Base-by-base conservation (phyloP, 2,113 vertebrate genomes). In the Callorhinus ursinus region DNA sequence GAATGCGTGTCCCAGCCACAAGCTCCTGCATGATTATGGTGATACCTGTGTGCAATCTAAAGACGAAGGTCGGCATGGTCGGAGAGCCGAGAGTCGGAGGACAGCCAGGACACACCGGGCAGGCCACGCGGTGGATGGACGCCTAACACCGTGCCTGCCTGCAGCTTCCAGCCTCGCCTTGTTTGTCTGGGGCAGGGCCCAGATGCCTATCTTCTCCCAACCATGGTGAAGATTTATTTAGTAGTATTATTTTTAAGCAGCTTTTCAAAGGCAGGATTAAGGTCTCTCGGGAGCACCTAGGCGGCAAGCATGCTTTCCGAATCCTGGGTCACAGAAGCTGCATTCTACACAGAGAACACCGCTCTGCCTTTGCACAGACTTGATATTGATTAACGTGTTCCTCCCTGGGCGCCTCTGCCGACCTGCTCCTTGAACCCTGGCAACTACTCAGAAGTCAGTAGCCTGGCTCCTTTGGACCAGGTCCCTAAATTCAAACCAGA, bases 171-270 rank as follows among this genome's bases (percentile, higher is more conserved):
- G 81, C 84, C 55, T 18, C 74, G 74, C 67, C 51, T 82, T 59
- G 69, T 65, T 94, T 63, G 93, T 79, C 76, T 46, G 74, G 94
- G 93, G n/a, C 80, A 36, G 65, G 90, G 79, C 67, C 76, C 53
- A 24, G 85, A 77, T 88, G 88, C 92, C 88, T 83, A 67, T 76
- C 88, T 95, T 97, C 81, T 89, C 74, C 84, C 77, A 89, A 69
- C 77, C 89, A n/a, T 79, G 22, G 92, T 46, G 93, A 97, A 96
- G 96, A 97, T 96, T 82, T 94, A 85, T 95, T 94, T 84, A 88
- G 91, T 65, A 67, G 89, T 84, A 96, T 95, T 97, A 93, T 95
- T 96, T 96, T 97, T 97, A 97, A 97, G 92, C 95, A 90, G 95
- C 92, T 98, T 97, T 97, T 88, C 92, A 84, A 88, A 97, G 85